Evolutionary conservation across 2,113 vertebrate species (phyloP), one percentile per base, ranked within the genome.

Genomic region (Zeus faber): DNA sequence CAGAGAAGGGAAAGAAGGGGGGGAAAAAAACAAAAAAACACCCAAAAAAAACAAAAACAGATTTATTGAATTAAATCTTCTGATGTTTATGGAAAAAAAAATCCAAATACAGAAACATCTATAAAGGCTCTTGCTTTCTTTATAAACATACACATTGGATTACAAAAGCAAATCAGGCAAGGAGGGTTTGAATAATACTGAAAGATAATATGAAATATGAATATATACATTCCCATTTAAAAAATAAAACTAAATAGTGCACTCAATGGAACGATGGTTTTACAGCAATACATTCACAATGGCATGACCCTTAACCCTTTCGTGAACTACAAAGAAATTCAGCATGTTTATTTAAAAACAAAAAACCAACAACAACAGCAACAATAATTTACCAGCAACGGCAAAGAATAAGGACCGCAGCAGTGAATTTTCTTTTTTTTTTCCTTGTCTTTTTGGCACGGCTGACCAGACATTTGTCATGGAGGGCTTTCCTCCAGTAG

Each of bases 101-200:
- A 71, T 58, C 54, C 48, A 58, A 49, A 44, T 70, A n/a, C 65
- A 74, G 61, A 77, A 76, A 72, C 50, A 46, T 62, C 35, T 69
- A 83, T 58, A 79, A 85, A 85, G 60, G 54, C 46, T 75, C 25
- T 23, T 24, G n/a, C 66, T 68, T 70, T 81, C 63, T 2, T 43
- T 73, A 70, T 58, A 55, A 69, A 62, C 69, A 76, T 45, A 25
- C 25, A 44, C 35, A 47, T 60, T 50, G 49, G 24, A 67, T 75
- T 81, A 82, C 65, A 83, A 79, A 79, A 77, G 62, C 55, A 79
- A 72, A 72, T 58, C 51, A 58, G 65, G 31, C n/a, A 6, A 0
- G 56, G 3, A 59, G 58, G 44, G 60, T 65, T 31, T 70, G 69
- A 72, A 74, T 61, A 83, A 80, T 52, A 72, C 54, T 55, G 48